Conservation (phyloP, 1,140 invertebrate species). For the Anadara kagoshimensis region DNA sequence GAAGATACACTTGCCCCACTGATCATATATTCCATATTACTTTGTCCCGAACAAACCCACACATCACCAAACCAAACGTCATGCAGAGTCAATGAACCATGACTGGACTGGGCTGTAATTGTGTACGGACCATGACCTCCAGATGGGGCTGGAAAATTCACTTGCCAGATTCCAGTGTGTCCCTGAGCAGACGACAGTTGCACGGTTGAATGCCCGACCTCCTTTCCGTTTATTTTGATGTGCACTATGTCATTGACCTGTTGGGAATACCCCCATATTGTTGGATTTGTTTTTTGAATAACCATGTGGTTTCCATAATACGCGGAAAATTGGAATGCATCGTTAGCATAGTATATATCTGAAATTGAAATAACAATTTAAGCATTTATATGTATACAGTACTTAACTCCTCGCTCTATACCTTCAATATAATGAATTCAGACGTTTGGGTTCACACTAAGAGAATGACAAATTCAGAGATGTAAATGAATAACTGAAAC, state of each 20-base stretch:
- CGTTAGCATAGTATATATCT: too few relatives aligned
- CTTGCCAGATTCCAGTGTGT: not conserved
- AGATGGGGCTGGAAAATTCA: conserved; percentile 10
- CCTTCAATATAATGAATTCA: too few relatives aligned
- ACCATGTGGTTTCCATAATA: conserved; percentile 63
- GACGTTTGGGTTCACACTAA: too few relatives aligned
- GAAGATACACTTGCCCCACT: too few relatives aligned
- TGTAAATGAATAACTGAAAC: too few relatives aligned
- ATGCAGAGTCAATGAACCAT: conserved; percentile 24
- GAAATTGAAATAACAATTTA: too few relatives aligned
- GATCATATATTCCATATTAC: conserved; percentile 60
- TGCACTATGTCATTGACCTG: not conserved
- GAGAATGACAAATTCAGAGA: too few relatives aligned
- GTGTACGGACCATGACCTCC: conserved; percentile 23
- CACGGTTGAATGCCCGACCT: not conserved
- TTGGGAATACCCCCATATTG: conserved; percentile 56
- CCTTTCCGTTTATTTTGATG: not conserved
- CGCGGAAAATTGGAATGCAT: conserved; percentile 44
- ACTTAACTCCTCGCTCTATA: too few relatives aligned
- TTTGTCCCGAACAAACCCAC: conserved; percentile 67
- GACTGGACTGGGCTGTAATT: conserved; percentile 29
- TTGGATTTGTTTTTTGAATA: conserved; percentile 52
- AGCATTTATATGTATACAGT: too few relatives aligned
- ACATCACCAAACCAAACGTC: conserved; percentile 68
- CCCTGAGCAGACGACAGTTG: not conserved